Conservation (phyloP, 1,140 invertebrate species). For the Drosophila lini region DNA sequence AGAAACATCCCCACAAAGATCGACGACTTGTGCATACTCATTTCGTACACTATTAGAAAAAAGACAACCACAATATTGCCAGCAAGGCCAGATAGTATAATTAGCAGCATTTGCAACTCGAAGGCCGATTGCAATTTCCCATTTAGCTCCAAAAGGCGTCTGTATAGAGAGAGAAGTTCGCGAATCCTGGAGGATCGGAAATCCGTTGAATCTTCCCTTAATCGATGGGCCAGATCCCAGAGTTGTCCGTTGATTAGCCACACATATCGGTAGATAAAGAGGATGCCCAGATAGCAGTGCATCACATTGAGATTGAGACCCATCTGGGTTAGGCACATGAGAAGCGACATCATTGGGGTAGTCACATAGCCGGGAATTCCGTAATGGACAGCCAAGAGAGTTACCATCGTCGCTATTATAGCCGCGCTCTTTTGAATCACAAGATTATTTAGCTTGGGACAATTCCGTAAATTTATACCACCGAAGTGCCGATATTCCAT, state of each 20-base stretch:
- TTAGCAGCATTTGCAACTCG: conserved; percentile 21
- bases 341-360: accelerated
- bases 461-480: neutral
- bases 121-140: conserved; percentile 17
- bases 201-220: neutral
- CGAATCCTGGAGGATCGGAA: neutral
- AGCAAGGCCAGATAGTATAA: conserved; percentile 6
- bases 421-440: conserved; percentile 15
- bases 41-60: conserved; percentile 28
- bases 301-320: neutral
- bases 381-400: neutral
- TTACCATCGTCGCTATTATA: neutral
- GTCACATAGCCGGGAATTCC: conserved; percentile 1
- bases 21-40: neutral
- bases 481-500: conserved; percentile 24
- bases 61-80: conserved; percentile 50
- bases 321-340: neutral
- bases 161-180: conserved; percentile 17
- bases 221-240: neutral
- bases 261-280: conserved; percentile 42
- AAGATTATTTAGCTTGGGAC: conserved; percentile 4
- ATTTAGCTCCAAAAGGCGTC: conserved; percentile 29
- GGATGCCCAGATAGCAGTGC: conserved; percentile 41
- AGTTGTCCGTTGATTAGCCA: conserved; percentile 55
- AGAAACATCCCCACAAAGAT: neutral